These are phyloP conservation scores for Neodiprion pinetum DNA, from an alignment of 1,140 invertebrate genomes.

Conservation along the genomic window DNA sequence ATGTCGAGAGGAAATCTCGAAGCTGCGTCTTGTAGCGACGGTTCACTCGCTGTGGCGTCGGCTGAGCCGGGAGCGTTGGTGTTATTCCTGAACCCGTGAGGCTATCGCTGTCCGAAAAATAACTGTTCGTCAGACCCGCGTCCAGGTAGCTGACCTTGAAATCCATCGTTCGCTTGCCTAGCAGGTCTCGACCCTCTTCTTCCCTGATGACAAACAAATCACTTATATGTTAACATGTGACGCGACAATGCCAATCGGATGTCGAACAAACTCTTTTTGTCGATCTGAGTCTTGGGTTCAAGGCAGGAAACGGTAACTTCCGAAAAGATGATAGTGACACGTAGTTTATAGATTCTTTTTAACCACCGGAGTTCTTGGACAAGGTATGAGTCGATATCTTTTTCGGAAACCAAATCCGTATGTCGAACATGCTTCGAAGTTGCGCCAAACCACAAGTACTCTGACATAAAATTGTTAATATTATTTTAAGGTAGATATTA, in stretches of 20 bases:
- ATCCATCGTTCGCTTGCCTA: conserved; percentile 97
- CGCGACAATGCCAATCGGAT: conserved; percentile 3
- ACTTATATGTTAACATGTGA: background rate
- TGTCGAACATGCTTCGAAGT: no score
- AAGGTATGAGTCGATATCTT: no score
- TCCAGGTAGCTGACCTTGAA: conserved; percentile 98
- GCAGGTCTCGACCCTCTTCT: conserved; percentile 94
- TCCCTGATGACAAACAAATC: conserved; percentile 73
- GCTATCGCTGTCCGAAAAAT: conserved; percentile 86
- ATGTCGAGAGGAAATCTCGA: conserved; percentile 90
- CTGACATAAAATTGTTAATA: no score
- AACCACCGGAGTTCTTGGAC: no score
- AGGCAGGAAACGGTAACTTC: conserved; percentile 12
- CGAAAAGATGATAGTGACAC: background rate
- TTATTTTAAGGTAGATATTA: no score
- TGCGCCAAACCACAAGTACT: no score
- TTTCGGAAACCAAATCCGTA: no score
- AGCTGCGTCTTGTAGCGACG: conserved; percentile 92
- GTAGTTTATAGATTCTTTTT: no score
- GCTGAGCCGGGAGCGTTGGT: conserved; percentile 58
- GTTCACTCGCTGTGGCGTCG: conserved; percentile 78
- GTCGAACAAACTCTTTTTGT: background rate
- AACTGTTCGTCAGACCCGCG: conserved; percentile 87
- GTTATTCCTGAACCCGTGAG: conserved; percentile 69
- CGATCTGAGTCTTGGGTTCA: conserved; percentile 6